These are phyloP conservation scores for Atherix ibis DNA, from an alignment of 2,888 invertebrate species.

Conservation along the genomic window DNA sequence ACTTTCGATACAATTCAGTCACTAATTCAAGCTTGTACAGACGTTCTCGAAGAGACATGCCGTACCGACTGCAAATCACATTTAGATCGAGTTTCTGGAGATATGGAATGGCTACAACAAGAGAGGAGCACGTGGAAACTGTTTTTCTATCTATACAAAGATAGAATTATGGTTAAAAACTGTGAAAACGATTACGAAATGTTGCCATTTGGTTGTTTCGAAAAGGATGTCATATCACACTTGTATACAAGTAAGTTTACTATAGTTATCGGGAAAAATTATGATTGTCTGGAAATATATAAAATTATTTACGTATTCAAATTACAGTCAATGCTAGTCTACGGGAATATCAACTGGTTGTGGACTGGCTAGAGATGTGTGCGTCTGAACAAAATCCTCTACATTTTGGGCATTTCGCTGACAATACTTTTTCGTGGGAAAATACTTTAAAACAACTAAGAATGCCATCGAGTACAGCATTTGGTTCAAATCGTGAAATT, in stretches of 20 bases:
- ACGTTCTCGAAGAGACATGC: constrained; percentile 12
- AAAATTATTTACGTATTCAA: too few relatives aligned
- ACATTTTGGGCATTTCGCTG: constrained; percentile 57
- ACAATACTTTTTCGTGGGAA: constrained; percentile 75
- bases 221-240: constrained; percentile 33
- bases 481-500: constrained; percentile 39
- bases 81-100: constrained; percentile 12
- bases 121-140: constrained; percentile 85
- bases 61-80: constrained; percentile 4
- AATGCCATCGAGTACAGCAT: constrained; percentile 38
- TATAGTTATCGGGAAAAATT: constrained; percentile 15
- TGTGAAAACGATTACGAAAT: constrained; percentile 29
- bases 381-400: constrained; percentile 41
- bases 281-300: too few relatives aligned
- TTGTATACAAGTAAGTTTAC: constrained; percentile 31
- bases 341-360: constrained; percentile 63
- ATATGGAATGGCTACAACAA: constrained; percentile 47
- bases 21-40: constrained; percentile 12
- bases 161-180: constrained; percentile 42
- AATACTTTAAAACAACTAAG: constrained; percentile 69
- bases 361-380: constrained; percentile 85
- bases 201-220: constrained; percentile 34
- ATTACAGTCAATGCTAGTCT: constrained; percentile 37
- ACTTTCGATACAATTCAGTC: constrained; percentile 14
- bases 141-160: constrained; percentile 63